A percentile compares a stretch with the other conserved stretches of the same genome.
Conservation (phyloP, 2,888 invertebrate genomes). For the Pseudoips prasinana region DNA sequence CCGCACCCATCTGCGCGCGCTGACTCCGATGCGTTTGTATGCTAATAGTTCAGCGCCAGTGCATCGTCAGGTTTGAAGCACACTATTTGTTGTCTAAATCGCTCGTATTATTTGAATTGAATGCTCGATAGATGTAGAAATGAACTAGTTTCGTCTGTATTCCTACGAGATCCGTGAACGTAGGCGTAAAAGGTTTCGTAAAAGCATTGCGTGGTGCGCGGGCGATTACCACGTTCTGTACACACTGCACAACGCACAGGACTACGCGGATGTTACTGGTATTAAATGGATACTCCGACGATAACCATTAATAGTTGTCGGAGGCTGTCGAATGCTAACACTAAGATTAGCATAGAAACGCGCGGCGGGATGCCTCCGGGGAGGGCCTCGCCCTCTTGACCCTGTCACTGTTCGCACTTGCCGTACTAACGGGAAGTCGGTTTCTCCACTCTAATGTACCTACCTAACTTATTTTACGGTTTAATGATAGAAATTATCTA, state of each 20-base stretch:
- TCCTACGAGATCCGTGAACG: constrained; percentile 54
- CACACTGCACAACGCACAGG: constrained; percentile 34
- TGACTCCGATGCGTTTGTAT: constrained; percentile 77
- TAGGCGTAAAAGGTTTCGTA: constrained; percentile 73
- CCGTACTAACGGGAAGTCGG: constrained; percentile 71
- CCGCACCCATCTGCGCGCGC: constrained; percentile 72
- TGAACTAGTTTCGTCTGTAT: constrained; percentile 72
- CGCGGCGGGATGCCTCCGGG: constrained; percentile 63
- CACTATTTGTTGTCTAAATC: constrained; percentile 78
- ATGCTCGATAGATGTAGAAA: constrained; percentile 77
- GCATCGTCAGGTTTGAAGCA: constrained; percentile 73
- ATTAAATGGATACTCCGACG: constrained; percentile 64
- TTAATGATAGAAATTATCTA: constrained; percentile 46
- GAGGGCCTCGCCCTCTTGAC: constrained; percentile 75
- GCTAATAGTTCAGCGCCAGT: constrained; percentile 76
- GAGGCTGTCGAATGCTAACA: constrained; percentile 67
- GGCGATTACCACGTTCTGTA: constrained; percentile 42
- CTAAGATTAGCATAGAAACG: constrained; percentile 77
- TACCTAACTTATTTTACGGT: constrained; percentile 39
- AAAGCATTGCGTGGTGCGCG: constrained; percentile 63
- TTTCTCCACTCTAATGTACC: constrained; percentile 54
- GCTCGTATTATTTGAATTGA: constrained; percentile 80
- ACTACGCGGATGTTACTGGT: constrained; percentile 52
- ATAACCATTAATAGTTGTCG: constrained; percentile 77
- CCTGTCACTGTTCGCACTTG: constrained; percentile 72